Evolutionary conservation across 2,797 vertebrate species (phyloP).

Genomic region (Xenopus petersii): DNA sequence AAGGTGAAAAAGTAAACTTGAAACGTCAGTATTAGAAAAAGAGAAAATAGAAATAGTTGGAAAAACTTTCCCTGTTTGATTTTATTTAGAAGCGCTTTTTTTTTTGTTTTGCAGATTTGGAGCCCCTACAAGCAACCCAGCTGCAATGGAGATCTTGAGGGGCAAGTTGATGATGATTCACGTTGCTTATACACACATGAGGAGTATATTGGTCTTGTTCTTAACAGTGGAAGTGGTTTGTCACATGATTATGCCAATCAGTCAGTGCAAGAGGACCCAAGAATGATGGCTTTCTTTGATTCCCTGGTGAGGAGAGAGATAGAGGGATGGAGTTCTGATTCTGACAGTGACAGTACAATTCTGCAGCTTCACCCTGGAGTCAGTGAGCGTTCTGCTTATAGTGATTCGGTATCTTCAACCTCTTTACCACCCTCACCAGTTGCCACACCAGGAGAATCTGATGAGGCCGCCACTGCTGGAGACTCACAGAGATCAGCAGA

Average conservation of each 20-base stretch:
- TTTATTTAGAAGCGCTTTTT: background rate
- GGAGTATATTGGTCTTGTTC: constrained; percentile 95
- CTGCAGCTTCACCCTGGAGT: constrained; percentile 86
- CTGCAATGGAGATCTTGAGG: constrained; percentile 89
- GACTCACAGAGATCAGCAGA: constrained; percentile 64
- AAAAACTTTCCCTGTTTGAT: too few relatives aligned
- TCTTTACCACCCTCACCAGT: constrained; percentile 78
- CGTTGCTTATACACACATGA: constrained; percentile 96
- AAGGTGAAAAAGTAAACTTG: too few relatives aligned
- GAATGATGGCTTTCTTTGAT: constrained; percentile 99
- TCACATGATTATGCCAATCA: constrained; percentile 97
- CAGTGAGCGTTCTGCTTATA: constrained; percentile 75
- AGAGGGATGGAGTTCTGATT: constrained; percentile 97
- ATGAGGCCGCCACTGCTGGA: constrained; percentile 66
- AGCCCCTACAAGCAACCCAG: constrained; percentile 95
- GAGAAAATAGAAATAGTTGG: too few relatives aligned
- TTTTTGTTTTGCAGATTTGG: constrained; percentile 62
- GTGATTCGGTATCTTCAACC: constrained; percentile 84
- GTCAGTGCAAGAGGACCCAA: constrained; percentile 93
- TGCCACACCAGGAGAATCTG: constrained; percentile 65
- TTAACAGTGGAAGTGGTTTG: constrained; percentile 93
- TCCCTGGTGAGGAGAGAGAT: constrained; percentile 94
- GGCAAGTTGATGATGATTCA: constrained; percentile 87
- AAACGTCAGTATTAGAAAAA: too few relatives aligned
- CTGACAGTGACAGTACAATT: constrained; percentile 94